These are phyloP conservation scores for Belgica antarctica DNA, from an alignment of 2,888 invertebrate species.

Conservation along the genomic window DNA sequence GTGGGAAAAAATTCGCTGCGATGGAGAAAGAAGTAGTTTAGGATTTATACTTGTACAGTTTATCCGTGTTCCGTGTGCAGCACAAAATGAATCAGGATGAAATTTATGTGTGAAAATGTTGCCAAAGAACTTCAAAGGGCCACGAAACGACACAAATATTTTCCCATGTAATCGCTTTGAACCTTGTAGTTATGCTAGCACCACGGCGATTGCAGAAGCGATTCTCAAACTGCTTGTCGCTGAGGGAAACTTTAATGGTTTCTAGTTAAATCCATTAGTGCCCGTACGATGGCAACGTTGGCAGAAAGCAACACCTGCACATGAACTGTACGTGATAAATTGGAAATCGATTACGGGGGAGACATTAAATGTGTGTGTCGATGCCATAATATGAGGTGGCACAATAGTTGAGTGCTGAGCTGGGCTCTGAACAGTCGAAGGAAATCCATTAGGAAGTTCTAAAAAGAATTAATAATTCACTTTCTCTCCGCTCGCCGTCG, in stretches of 20 bases:
- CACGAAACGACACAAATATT: neutral
- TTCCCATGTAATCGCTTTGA: neutral
- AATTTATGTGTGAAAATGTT: neutral
- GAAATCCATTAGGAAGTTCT: conserved; percentile 1
- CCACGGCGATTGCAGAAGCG: neutral
- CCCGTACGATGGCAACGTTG: neutral
- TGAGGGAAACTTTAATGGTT: conserved; percentile 2
- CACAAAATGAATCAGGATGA: neutral
- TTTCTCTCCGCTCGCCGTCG: neutral
- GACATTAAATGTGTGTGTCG: too few species aligned
- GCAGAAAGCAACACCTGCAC: conserved; percentile 23
- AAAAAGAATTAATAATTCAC: neutral
- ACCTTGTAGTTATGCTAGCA: neutral
- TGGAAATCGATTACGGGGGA: conserved; percentile 31
- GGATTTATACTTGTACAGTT: neutral
- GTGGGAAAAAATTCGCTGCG: conserved; percentile 3
- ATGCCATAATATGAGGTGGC: too few species aligned
- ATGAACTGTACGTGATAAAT: conserved; percentile 31
- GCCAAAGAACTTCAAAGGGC: neutral
- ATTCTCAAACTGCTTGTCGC: neutral
- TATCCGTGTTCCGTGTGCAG: neutral
- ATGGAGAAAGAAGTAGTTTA: neutral
- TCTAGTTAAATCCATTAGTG: neutral
- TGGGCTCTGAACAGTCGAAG: neutral
- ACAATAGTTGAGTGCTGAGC: neutral